Base-by-base conservation (phyloP, 2,888 invertebrate species). In the Danaus chrysippus region DNA sequence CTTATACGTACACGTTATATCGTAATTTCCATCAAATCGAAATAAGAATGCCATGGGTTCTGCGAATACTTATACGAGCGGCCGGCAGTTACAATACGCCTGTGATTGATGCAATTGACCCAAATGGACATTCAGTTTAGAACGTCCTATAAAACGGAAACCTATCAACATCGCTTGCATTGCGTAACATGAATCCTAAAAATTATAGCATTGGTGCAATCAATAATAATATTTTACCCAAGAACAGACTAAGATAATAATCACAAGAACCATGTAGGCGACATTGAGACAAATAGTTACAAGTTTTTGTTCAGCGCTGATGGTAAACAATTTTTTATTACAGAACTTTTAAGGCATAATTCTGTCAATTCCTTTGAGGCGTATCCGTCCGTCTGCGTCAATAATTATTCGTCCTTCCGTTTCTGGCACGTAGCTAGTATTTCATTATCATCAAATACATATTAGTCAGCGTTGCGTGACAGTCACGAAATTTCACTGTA, bases 41-140 rank as follows among this genome's bases (percentile, higher is more conserved):
- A 56, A 59, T 54, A 61, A 58, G 54, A 58, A 53, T 42, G 58
- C 53, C 58, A 56, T 62, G 42, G 34, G 59, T 64, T 66, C 59
- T 55, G 44, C 42, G 55, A 62, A 59, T 53, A 42, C 54, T 59
- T 56, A 56, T 61, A 19, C 63, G 53, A 63, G 65, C 59, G 68
- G 68, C 70, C 68, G 75, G 77, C 76, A 75, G 74, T 69, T 64
- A 65, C 69, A 68, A 71, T 74, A 75, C 79, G 73, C 75, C 73
- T 73, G 68, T 69, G 75, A 79, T 78, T 78, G 76, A 76, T 76
- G 77, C 79, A 82, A 74, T 73, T 82, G 83, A 82, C 81, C 82
- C 71, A 78, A 82, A 84, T 82, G 78, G 73, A 76, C 70, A 69
- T 68, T 67, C 69, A 75, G 73, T 75, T 76, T 76, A 74, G 70